Evolutionary conservation across 2,888 invertebrate genomes (phyloP).

Genomic region (Drymonia ruficornis): DNA sequence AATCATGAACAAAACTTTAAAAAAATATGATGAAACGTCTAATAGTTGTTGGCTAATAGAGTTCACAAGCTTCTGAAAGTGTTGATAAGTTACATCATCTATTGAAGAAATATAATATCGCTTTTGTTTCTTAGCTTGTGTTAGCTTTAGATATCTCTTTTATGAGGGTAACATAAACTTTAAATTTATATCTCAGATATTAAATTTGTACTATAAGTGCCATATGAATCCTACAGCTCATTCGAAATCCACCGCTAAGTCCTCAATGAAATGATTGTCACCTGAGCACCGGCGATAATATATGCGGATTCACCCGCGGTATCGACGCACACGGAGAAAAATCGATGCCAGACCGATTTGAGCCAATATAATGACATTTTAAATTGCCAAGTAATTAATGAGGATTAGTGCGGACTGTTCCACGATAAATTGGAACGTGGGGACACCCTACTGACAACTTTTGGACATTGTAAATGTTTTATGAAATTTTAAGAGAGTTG

Average conservation of each 20-base stretch:
- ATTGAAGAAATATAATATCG: too few species aligned
- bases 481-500: too few species aligned
- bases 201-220: background rate
- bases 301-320: constrained; percentile 64
- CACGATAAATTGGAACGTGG: constrained; percentile 45
- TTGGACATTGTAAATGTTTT: constrained; percentile 3
- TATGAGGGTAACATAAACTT: too few species aligned
- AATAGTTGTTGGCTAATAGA: too few species aligned
- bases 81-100: too few species aligned
- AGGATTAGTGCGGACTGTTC: constrained; percentile 64
- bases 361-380: constrained; percentile 76
- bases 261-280: constrained; percentile 54
- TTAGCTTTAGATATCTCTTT: too few species aligned
- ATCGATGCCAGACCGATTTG: constrained; percentile 78
- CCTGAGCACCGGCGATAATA: constrained; percentile 66
- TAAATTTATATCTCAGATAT: too few species aligned
- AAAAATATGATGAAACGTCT: too few species aligned
- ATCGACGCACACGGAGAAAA: constrained; percentile 55
- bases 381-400: constrained; percentile 78
- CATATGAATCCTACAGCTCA: constrained; percentile 4
- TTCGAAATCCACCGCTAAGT: constrained; percentile 24
- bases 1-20: too few species aligned
- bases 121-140: too few species aligned
- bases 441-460: constrained; percentile 15
- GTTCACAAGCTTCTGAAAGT: too few species aligned